A percentile compares a stretch with the other conserved stretches of the same genome.
phyloP scores from a whole-genome alignment of 2,113 vertebrate genomes.

The Myotis yumanensis region DNA sequence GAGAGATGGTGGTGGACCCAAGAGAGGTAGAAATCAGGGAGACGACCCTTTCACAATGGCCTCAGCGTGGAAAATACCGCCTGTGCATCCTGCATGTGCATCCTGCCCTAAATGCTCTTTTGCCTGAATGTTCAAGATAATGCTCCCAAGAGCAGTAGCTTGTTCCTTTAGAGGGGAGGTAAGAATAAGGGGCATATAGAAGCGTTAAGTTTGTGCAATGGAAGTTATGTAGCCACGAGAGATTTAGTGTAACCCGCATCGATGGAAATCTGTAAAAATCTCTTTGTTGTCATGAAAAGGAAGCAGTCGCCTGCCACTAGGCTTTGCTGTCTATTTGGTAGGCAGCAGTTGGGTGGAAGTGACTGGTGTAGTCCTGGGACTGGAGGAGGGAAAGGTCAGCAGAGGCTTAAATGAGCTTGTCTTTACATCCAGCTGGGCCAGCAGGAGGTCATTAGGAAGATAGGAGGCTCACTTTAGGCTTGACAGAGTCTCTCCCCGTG shows the following conservation, averaged over 20 bases:
- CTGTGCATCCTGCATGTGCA: background rate
- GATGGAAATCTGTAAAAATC: conserved; percentile 16
- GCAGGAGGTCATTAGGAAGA: conserved; percentile 77
- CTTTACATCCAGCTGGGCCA: conserved; percentile 73
- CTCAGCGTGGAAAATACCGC: background rate
- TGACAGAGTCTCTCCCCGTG: conserved; percentile 71
- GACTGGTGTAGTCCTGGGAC: conserved; percentile 35
- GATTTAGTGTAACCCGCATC: background rate
- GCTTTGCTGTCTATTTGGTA: conserved; percentile 23
- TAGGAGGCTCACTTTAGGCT: conserved; percentile 62
- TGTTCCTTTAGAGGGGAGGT: background rate
- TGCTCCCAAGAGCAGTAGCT: background rate
- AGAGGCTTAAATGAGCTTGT: conserved; percentile 78
- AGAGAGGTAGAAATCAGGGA: background rate
- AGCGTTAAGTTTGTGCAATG: background rate
- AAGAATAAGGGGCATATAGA: background rate
- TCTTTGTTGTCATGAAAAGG: conserved; percentile 11
- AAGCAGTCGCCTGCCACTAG: background rate
- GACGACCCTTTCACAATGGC: background rate
- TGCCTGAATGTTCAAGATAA: conserved; percentile 21
- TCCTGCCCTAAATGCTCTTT: background rate
- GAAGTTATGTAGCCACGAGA: background rate
- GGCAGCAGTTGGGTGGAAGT: conserved; percentile 3
- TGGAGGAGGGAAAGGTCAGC: conserved; percentile 73
- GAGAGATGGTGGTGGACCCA: too few species aligned